phyloP scores from a whole-genome alignment of 2,888 invertebrate genomes.

The Xestoiulus laeticollis region DNA sequence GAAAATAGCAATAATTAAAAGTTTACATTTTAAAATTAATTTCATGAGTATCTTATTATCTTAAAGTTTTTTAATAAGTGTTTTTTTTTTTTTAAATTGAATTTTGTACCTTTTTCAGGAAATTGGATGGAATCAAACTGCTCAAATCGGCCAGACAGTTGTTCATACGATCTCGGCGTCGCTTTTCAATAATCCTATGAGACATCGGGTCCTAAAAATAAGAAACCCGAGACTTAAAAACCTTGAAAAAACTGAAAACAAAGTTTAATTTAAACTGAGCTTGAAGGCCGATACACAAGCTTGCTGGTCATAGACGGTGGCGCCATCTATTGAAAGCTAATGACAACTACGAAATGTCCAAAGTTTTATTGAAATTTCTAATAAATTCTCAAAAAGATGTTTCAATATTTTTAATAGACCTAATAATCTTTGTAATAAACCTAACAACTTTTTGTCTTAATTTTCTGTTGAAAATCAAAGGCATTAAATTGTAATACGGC shows the following conservation, averaged over 20 bases:
- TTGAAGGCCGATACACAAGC: neutral
- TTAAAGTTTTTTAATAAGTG: too few species aligned
- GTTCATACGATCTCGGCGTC: constrained; percentile 95
- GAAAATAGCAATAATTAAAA: too few species aligned
- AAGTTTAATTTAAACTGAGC: neutral
- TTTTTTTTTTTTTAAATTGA: too few species aligned
- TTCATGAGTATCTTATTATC: too few species aligned
- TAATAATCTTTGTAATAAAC: too few species aligned
- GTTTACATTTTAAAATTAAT: too few species aligned
- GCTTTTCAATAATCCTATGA: constrained; percentile 96
- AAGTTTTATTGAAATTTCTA: neutral
- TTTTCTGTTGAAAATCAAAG: too few species aligned
- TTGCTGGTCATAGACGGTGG: neutral
- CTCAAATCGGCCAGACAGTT: constrained; percentile 94
- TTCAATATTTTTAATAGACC: too few species aligned
- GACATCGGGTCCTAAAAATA: constrained; percentile 92
- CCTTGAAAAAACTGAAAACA: neutral
- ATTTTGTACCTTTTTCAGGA: constrained; percentile 77
- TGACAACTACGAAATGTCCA: neutral
- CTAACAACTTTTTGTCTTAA: too few species aligned
- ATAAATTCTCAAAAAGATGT: too few species aligned
- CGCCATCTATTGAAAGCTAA: neutral
- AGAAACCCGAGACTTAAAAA: constrained; percentile 54
- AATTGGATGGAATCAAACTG: constrained; percentile 89
- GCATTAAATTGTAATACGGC: too few species aligned